Conservation (phyloP, 2,113 vertebrate genomes). For the Mesocricetus auratus region DNA sequence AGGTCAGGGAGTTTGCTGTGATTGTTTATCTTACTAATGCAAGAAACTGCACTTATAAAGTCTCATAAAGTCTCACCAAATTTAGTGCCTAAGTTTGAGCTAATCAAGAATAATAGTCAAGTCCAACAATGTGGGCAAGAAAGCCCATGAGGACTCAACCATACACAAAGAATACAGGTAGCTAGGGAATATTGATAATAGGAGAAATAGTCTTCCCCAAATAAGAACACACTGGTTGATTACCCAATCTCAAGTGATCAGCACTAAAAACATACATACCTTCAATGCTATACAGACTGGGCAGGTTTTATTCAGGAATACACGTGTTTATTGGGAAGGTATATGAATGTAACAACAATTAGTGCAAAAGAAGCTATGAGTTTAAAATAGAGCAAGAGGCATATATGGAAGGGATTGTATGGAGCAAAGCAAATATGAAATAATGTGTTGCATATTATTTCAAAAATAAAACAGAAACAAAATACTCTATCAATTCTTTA, state of each 20-base stretch:
- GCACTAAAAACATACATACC: background rate
- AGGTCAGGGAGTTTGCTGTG: background rate
- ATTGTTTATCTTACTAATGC: background rate
- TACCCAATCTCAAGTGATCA: background rate
- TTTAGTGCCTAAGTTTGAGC: background rate
- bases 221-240: background rate
- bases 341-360: background rate
- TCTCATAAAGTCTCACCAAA: background rate
- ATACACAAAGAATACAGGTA: background rate
- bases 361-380: background rate
- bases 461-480: background rate
- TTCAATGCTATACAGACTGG: background rate
- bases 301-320: background rate
- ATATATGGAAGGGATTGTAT: background rate
- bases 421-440: background rate
- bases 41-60: background rate
- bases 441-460: no score
- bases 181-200: background rate
- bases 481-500: background rate
- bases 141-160: background rate
- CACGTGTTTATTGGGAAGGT: background rate
- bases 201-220: background rate
- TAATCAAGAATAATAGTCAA: background rate
- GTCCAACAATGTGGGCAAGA: background rate
- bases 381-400: background rate